Percentiles rank a stretch among this genome's conserved stretches.
phyloP scores from a whole-genome alignment of 2,113 vertebrate species.

The Gallinago undulata region DNA sequence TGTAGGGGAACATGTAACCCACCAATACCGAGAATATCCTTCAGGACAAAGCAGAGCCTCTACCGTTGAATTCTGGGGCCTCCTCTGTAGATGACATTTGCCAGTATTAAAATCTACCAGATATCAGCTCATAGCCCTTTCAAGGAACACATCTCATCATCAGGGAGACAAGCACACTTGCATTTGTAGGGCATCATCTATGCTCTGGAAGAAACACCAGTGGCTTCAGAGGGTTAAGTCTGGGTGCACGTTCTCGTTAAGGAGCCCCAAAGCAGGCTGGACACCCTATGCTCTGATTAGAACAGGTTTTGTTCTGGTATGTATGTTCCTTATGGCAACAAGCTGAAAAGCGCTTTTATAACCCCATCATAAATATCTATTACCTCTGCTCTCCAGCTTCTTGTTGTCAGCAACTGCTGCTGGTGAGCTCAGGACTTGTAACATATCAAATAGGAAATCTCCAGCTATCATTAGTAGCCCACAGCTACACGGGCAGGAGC shows the following conservation, averaged over 20 bases:
- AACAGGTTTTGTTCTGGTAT: background rate
- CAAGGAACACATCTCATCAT: background rate
- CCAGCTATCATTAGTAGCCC: background rate
- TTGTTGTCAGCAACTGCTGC: background rate
- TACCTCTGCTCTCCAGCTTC: background rate
- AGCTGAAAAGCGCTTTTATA: background rate
- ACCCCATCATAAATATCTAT: background rate
- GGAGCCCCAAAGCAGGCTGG: background rate
- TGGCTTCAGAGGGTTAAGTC: background rate
- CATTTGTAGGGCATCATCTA: background rate
- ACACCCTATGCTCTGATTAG: background rate
- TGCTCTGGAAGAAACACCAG: background rate
- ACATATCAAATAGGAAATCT: background rate
- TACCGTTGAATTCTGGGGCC: background rate
- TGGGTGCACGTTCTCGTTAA: background rate
- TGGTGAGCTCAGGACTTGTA: background rate
- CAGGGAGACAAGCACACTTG: background rate
- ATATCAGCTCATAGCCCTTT: background rate
- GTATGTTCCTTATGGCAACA: background rate
- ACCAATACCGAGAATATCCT: background rate
- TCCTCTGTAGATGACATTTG: background rate
- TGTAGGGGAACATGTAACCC: fast-evolving
- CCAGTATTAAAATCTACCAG: background rate
- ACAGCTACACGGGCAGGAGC: background rate
- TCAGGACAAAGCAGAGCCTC: background rate